Evolutionary conservation across 1,140 invertebrate genomes (phyloP).

Genomic region (Calycopis cecrops): DNA sequence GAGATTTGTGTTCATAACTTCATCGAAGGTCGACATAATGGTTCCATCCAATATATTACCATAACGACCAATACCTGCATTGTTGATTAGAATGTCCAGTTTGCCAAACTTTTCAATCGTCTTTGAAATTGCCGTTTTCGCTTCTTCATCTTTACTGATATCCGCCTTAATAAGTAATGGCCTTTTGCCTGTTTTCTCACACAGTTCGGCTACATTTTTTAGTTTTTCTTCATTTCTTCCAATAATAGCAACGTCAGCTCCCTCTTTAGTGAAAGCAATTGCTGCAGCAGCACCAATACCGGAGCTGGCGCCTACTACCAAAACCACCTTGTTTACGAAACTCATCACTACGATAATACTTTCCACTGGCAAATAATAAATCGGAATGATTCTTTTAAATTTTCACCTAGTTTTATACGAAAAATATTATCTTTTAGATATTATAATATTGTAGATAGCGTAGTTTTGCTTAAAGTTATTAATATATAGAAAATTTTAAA

Average conservation of each 20-base stretch:
- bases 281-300: constrained; percentile 22
- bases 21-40: constrained; percentile 16
- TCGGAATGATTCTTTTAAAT: too few species aligned
- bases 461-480: too few species aligned
- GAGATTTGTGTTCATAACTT: constrained; percentile 20
- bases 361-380: too few species aligned
- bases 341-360: not conserved
- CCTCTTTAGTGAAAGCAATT: constrained; percentile 20
- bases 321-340: constrained; percentile 20
- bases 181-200: constrained; percentile 17
- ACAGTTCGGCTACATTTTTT: constrained; percentile 14
- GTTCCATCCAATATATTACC: constrained; percentile 5
- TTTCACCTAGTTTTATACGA: too few species aligned
- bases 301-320: constrained; percentile 23
- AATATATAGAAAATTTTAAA: too few species aligned
- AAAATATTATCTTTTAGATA: too few species aligned
- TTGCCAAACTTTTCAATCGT: constrained; percentile 18
- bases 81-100: constrained; percentile 23
- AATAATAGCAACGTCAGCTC: constrained; percentile 21
- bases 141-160: constrained; percentile 19
- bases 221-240: constrained; percentile 25
- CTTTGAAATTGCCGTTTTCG: constrained; percentile 9
- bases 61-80: constrained; percentile 17
- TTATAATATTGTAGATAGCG: too few species aligned
- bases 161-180: constrained; percentile 20